Percentiles rank a stretch among this genome's conserved stretches.
phyloP scores from a whole-genome alignment of 2,797 vertebrate genomes.

The Furcifer pardalis region DNA sequence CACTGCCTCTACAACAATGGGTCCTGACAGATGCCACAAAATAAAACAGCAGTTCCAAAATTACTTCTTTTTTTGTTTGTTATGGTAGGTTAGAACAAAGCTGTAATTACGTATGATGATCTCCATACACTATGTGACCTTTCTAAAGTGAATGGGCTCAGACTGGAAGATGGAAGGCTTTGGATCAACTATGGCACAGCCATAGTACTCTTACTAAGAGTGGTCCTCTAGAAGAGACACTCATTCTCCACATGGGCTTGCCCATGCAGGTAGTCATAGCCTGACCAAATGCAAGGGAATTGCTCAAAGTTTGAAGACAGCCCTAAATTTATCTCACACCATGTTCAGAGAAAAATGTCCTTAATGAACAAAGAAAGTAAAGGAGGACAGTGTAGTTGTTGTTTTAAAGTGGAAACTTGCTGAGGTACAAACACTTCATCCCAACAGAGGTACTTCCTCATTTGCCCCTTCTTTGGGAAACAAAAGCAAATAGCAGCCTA shows the following conservation, averaged over 20 bases:
- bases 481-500: not conserved
- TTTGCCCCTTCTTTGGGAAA: slow-evolving; percentile 6
- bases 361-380: not conserved
- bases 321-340: slow-evolving; percentile 13
- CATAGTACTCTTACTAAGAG: not conserved
- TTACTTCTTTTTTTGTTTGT: not conserved
- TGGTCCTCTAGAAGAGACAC: not conserved
- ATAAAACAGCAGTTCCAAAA: not conserved
- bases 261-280: slow-evolving; percentile 24
- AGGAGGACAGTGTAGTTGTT: not conserved
- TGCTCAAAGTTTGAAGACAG: slow-evolving; percentile 9
- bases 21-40: slow-evolving; percentile 3
- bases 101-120: not conserved
- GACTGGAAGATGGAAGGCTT: slow-evolving; percentile 2
- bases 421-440: slow-evolving; percentile 12
- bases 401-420: slow-evolving; percentile 24
- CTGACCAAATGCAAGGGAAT: not conserved
- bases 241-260: not conserved
- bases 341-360: slow-evolving; percentile 3
- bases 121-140: not conserved
- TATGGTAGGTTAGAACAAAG: not conserved
- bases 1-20: slow-evolving; percentile 20
- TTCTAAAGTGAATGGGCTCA: not conserved
- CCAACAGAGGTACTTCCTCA: not conserved
- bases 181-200: not conserved